Evolutionary conservation across 2,113 vertebrate species (phyloP).

Genomic region (Gavialis gangeticus): DNA sequence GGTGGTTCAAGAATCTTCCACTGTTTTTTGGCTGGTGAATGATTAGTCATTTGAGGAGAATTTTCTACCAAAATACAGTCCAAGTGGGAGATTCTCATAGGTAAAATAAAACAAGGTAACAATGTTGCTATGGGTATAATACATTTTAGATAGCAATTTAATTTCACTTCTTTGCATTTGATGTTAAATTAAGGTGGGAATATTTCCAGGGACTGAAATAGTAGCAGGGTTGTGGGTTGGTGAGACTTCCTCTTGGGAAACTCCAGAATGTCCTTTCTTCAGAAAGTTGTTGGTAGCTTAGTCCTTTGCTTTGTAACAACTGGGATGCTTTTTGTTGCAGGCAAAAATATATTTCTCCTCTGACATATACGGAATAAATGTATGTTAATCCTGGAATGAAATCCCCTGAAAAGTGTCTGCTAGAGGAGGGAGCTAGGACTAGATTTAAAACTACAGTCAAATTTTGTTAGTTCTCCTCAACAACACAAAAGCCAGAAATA

Average conservation of each 20-base stretch:
- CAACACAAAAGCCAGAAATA: neutral
- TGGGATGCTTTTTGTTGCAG: fast-evolving
- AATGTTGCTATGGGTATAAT: neutral
- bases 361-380: neutral
- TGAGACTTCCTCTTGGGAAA: neutral
- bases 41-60: neutral
- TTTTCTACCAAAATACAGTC: neutral
- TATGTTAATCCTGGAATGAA: neutral
- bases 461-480: neutral
- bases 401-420: neutral
- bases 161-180: neutral
- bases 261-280: neutral
- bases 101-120: neutral
- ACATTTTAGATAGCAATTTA: neutral
- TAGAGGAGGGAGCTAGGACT: neutral
- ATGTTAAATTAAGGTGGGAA: neutral
- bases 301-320: neutral
- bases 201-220: fast-evolving
- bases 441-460: neutral
- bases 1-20: neutral
- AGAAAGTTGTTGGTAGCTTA: neutral
- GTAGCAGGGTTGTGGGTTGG: neutral
- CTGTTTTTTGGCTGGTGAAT: neutral
- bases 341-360: neutral
- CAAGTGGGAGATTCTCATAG: neutral